phyloP scores from a whole-genome alignment of 1,140 invertebrate genomes.

The Dreissena rostriformis region DNA sequence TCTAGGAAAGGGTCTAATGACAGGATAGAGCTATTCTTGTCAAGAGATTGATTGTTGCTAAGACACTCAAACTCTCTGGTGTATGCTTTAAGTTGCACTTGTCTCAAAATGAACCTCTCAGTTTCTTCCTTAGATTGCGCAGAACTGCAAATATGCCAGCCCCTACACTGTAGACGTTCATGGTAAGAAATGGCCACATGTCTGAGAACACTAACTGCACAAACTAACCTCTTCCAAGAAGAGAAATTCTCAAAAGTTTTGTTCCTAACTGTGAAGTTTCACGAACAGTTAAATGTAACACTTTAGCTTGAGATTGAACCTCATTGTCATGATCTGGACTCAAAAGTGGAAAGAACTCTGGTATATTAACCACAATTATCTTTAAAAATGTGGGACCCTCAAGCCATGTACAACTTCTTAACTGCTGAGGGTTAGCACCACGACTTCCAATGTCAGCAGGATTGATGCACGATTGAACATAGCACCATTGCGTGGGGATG shows the following conservation, averaged over 20 bases:
- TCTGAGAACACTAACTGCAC: too few species aligned
- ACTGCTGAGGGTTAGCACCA: neutral
- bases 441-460: slow-evolving; percentile 7
- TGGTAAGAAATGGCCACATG: too few species aligned
- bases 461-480: neutral
- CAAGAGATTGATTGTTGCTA: too few species aligned
- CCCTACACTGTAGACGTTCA: too few species aligned
- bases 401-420: slow-evolving; percentile 2
- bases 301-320: neutral
- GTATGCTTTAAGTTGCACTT: neutral
- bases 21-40: slow-evolving; percentile 8
- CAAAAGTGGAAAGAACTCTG: neutral
- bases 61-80: too few species aligned
- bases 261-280: too few species aligned
- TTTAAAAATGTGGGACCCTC: slow-evolving; percentile 13
- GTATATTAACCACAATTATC: neutral
- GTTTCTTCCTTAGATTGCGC: neutral
- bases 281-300: too few species aligned
- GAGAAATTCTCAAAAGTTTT: too few species aligned
- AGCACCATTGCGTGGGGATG: slow-evolving; percentile 27
- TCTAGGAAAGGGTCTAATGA: slow-evolving; percentile 58
- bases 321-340: neutral
- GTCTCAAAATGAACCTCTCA: neutral
- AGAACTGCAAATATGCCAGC: too few species aligned
- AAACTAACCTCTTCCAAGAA: too few species aligned